Percentiles rank a stretch among this genome's conserved stretches.
Evolutionary conservation across 2,113 vertebrate genomes (phyloP).

Genomic region (Tichodroma muraria): DNA sequence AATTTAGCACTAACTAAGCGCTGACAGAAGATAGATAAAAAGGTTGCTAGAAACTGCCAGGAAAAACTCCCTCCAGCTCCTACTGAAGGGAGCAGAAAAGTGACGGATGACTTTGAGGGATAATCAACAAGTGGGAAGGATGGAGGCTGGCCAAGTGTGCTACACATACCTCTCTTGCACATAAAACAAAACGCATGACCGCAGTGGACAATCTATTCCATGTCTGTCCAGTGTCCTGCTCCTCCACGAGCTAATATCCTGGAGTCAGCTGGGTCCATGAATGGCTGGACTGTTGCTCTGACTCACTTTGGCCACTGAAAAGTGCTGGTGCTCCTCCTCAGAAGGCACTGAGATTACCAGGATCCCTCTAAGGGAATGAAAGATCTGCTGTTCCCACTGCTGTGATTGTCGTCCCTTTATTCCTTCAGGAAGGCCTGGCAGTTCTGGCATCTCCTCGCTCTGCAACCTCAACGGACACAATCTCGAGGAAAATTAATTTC

Average conservation of each 20-base stretch:
- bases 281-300: accelerated
- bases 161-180: background rate
- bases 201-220: background rate
- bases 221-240: background rate
- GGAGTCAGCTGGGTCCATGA: background rate
- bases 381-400: background rate
- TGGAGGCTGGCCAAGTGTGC: background rate
- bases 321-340: background rate
- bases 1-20: background rate
- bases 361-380: background rate
- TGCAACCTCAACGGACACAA: background rate
- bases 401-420: background rate
- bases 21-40: background rate
- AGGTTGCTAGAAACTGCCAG: background rate
- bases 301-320: background rate
- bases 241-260: background rate
- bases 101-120: background rate
- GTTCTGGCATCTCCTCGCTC: accelerated
- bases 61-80: background rate
- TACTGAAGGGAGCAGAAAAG: background rate
- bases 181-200: background rate
- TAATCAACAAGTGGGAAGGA: background rate
- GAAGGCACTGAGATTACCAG: background rate
- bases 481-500: background rate
- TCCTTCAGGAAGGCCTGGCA: background rate